Conservation (phyloP, 1,140 invertebrate species). For the Epicauta chinensis region DNA sequence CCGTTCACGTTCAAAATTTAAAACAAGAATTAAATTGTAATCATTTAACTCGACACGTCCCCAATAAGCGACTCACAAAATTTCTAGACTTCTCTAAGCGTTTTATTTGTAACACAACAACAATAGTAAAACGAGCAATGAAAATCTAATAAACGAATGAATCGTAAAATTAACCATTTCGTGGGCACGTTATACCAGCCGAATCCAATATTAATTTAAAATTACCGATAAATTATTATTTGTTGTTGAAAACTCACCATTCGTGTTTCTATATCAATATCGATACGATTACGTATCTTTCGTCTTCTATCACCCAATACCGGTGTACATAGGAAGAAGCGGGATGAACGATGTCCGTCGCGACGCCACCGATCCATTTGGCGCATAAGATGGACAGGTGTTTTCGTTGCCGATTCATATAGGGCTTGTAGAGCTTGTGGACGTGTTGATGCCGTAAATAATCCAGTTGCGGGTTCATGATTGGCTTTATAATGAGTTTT, state of each 20-base stretch:
- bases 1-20: no score
- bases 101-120: no score
- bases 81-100: no score
- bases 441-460: slow-evolving; percentile 64
- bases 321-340: slow-evolving; percentile 69
- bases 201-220: no score
- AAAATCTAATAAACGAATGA: no score
- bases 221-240: background rate
- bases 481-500: slow-evolving; percentile 66
- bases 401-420: slow-evolving; percentile 64
- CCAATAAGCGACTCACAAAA: no score
- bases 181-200: no score
- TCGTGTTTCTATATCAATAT: slow-evolving; percentile 80
- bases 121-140: no score
- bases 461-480: slow-evolving; percentile 54
- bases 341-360: slow-evolving; percentile 53
- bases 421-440: slow-evolving; percentile 55
- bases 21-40: no score
- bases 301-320: slow-evolving; percentile 64
- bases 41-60: no score
- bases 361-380: slow-evolving; percentile 46
- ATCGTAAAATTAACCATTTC: no score
- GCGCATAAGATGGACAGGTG: slow-evolving; percentile 42
- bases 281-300: slow-evolving; percentile 58
- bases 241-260: slow-evolving; percentile 57